Percentiles rank a stretch among this genome's conserved stretches.
phyloP scores from a whole-genome alignment of 2,888 invertebrate species.

The Stegana nigrithorax region DNA sequence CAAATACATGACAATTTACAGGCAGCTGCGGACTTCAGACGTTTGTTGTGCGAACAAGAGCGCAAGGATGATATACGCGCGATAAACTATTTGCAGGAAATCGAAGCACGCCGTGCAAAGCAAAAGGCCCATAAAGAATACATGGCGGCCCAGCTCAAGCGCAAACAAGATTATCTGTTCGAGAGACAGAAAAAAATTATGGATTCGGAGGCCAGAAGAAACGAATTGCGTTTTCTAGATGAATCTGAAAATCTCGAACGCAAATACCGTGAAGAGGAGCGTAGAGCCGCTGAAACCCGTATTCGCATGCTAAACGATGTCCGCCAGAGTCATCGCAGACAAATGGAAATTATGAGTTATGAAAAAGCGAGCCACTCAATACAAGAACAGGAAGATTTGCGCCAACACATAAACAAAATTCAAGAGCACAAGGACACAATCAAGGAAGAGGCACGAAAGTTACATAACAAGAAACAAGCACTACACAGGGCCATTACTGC shows the following conservation, averaged over 20 bases:
- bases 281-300: conserved; percentile 34
- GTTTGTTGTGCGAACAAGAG: conserved; percentile 47
- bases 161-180: conserved; percentile 34
- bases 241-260: conserved; percentile 47
- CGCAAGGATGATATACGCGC: conserved; percentile 45
- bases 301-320: conserved; percentile 33
- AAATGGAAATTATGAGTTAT: conserved; percentile 34
- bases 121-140: conserved; percentile 33
- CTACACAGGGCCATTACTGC: conserved; percentile 38
- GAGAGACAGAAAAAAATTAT: conserved; percentile 46
- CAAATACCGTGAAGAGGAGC: conserved; percentile 45
- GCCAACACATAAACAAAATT: conserved; percentile 2
- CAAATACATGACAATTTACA: conserved; percentile 35
- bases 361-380: conserved; percentile 41
- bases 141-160: conserved; percentile 29
- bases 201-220: conserved; percentile 45
- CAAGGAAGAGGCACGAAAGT: conserved; percentile 31
- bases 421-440: conserved; percentile 27
- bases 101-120: conserved; percentile 36
- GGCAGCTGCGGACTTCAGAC: conserved; percentile 38
- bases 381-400: conserved; percentile 19
- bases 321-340: conserved; percentile 36
- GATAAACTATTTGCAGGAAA: conserved; percentile 31
- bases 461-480: conserved; percentile 13
- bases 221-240: conserved; percentile 47